Evolutionary conservation across 2,888 invertebrate species (phyloP), one percentile per base, ranked within the genome.

Genomic region (Onthophagus sagittarius): DNA sequence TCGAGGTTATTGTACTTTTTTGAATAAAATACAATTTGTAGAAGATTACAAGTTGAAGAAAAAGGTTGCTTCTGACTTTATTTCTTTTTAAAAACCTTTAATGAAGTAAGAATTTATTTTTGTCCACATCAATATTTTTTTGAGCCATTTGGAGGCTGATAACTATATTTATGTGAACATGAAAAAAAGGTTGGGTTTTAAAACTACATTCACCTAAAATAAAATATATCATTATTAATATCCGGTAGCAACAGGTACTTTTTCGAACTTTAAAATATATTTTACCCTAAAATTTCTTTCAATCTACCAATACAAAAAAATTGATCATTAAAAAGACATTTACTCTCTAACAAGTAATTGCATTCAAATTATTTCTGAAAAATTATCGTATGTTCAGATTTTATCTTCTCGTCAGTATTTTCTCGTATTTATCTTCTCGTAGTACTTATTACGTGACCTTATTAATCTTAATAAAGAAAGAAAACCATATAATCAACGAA

Each of bases 321-420:
- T 39, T 62, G 7, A 23, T 53, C 72, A 72, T 53, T 72, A 72
- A 33, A 67, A 67, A 15, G 13, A 53, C 23, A 67, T 39, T 67
- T 31, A 67, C 67, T 15, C 67, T 31, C 67, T 23, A 31, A 32
- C 64, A 67, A 15, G 32, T 13, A 67, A 67, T 23, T 23, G 23
- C 23, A 23, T 23, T 23, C 1, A 23, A 23, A 23, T 23, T n/a
- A n/a, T n/a, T n/a, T n/a, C n/a, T n/a, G n/a, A n/a, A n/a, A n/a
- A n/a, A n/a, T n/a, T n/a, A n/a, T n/a, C n/a, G n/a, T n/a, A n/a
- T n/a, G n/a, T n/a, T n/a, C n/a, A n/a, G n/a, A n/a, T n/a, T n/a
- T n/a, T n/a, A n/a, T n/a, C n/a, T n/a, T n/a, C n/a, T n/a, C n/a
- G n/a, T n/a, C n/a, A n/a, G n/a, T n/a, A n/a, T n/a, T n/a, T n/a